phyloP scores from a whole-genome alignment of 30 jellyfish, hydroid and myxozoan species.

The Nemopilema nomurai region DNA sequence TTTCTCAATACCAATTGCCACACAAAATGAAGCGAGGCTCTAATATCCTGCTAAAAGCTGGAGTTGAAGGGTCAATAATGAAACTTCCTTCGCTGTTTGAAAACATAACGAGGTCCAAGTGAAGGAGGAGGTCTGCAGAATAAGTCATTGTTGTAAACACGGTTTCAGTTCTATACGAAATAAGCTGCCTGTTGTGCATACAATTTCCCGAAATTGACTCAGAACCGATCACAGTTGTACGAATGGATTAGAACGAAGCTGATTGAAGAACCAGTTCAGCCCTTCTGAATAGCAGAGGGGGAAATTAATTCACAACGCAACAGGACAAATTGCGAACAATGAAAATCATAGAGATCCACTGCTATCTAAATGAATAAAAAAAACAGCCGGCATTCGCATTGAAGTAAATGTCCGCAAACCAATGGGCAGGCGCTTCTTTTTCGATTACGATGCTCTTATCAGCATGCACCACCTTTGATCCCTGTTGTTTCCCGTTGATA shows the following conservation, averaged over 20 bases:
- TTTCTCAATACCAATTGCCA: no score
- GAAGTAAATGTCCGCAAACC: not conserved
- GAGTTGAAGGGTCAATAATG: not conserved
- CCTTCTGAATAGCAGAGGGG: not conserved
- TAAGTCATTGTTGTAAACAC: not conserved
- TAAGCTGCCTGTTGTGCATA: not conserved
- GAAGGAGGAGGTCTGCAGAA: not conserved
- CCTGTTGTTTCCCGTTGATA: conserved; percentile 1
- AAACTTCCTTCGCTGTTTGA: not conserved
- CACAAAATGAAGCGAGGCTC: not conserved
- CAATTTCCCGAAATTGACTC: not conserved
- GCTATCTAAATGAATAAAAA: not conserved
- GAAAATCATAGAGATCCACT: not conserved
- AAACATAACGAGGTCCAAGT: not conserved
- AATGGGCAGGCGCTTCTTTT: not conserved
- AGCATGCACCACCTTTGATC: not conserved
- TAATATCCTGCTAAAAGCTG: not conserved
- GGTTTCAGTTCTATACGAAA: not conserved
- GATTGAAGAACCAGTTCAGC: not conserved
- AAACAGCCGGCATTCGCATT: not conserved
- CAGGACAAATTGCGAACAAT: not conserved
- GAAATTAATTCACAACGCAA: not conserved
- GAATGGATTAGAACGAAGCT: not conserved
- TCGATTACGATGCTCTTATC: not conserved
- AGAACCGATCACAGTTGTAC: not conserved